Evolutionary conservation across 2,888 invertebrate species (phyloP).

Genomic region (Actias luna): DNA sequence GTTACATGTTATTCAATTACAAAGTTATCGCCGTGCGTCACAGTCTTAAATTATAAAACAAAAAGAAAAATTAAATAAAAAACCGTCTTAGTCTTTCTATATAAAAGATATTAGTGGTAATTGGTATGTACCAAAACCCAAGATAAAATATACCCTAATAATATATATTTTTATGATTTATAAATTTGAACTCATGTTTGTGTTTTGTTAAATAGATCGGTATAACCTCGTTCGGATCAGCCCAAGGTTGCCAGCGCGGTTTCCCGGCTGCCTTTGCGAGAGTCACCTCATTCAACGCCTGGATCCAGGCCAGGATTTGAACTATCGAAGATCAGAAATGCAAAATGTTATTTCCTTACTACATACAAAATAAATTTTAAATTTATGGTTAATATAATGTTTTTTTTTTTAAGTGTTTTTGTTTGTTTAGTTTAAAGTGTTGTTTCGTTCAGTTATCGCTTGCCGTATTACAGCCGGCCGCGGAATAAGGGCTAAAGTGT

Average conservation of each 20-base stretch:
- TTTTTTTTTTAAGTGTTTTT: background rate
- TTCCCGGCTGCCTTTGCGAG: slow-evolving; percentile 44
- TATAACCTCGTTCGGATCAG: slow-evolving; percentile 17
- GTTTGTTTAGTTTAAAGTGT: too few species aligned
- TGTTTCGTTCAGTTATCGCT: too few species aligned
- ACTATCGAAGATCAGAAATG: background rate
- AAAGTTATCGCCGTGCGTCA: too few species aligned
- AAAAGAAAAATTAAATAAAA: background rate
- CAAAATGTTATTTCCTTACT: background rate
- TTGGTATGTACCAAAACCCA: too few species aligned
- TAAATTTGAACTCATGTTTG: too few species aligned
- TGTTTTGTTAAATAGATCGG: background rate
- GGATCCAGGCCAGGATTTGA: slow-evolving; percentile 28
- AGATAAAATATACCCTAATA: too few species aligned
- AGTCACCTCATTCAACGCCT: slow-evolving; percentile 37
- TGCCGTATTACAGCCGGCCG: too few species aligned
- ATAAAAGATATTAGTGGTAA: too few species aligned
- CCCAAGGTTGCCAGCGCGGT: slow-evolving; percentile 16
- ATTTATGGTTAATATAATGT: background rate
- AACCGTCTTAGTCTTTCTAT: background rate
- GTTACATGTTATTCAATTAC: too few species aligned
- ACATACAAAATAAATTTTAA: background rate
- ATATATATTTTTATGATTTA: too few species aligned
- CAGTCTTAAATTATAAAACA: too few species aligned
- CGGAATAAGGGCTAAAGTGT: too few species aligned